Evolutionary conservation across 1,140 invertebrate species (phyloP).

Genomic region (Drosophila carrolli): DNA sequence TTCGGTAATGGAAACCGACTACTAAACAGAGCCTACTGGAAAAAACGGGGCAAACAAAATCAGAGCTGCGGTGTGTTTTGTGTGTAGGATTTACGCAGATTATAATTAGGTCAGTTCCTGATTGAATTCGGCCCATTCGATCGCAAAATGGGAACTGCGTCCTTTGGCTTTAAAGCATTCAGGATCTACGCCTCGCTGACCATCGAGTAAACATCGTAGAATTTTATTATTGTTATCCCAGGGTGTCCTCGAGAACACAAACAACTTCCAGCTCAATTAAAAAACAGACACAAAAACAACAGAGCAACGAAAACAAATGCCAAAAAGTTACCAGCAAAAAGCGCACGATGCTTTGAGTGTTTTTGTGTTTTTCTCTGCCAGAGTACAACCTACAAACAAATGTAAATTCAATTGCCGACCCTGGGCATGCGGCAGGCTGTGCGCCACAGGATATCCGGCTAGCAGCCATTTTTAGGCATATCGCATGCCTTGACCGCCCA

Average conservation of each 20-base stretch:
- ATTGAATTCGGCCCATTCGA: slow-evolving; percentile 36
- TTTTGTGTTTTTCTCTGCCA: slow-evolving; percentile 30
- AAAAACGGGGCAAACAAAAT: slow-evolving; percentile 45
- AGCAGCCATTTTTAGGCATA: slow-evolving; percentile 75
- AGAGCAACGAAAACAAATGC: slow-evolving; percentile 58
- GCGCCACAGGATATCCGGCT: slow-evolving; percentile 71
- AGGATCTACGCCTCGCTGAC: not conserved
- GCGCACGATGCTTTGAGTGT: slow-evolving; percentile 47
- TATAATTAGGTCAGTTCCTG: slow-evolving; percentile 54
- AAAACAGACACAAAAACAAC: slow-evolving; percentile 46
- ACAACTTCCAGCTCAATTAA: slow-evolving; percentile 62
- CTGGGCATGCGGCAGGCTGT: slow-evolving; percentile 36
- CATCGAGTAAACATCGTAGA: slow-evolving; percentile 57
- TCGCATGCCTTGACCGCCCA: slow-evolving; percentile 63
- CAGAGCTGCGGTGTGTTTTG: slow-evolving; percentile 43
- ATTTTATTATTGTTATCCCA: slow-evolving; percentile 63
- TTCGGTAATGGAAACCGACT: slow-evolving; percentile 57
- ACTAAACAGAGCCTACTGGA: slow-evolving; percentile 37
- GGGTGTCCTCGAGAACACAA: slow-evolving; percentile 23
- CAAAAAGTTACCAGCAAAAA: slow-evolving; percentile 63
- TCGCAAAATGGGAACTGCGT: slow-evolving; percentile 5
- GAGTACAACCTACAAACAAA: slow-evolving; percentile 60
- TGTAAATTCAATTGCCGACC: slow-evolving; percentile 77
- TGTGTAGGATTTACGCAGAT: slow-evolving; percentile 33
- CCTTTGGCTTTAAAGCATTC: slow-evolving; percentile 21